Conservation (phyloP, 2,113 vertebrate species). For the Nothocercus nigrocapillus region DNA sequence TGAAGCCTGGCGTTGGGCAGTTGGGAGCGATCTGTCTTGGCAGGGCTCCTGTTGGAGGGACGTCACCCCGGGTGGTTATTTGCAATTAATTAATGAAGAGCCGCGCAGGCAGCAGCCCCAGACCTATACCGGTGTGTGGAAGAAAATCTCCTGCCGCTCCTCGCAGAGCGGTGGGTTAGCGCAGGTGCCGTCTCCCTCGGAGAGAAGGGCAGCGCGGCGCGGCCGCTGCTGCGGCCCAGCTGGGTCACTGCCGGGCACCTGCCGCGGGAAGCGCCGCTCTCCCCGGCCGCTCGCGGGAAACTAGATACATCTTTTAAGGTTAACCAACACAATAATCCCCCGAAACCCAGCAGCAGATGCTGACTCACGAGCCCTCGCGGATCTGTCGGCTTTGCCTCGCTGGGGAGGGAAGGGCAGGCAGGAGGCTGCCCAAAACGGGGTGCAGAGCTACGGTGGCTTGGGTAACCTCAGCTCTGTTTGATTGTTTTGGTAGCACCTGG, state of each 20-base stretch:
- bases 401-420: not conserved
- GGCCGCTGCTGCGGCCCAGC: not conserved
- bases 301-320: not conserved
- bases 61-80: not conserved
- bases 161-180: fast-evolving
- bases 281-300: fast-evolving
- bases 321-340: fast-evolving
- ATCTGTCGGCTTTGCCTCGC: not conserved
- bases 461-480: not conserved
- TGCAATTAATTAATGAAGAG: not conserved
- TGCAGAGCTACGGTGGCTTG: not conserved
- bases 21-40: not conserved
- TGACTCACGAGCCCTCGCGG: not conserved
- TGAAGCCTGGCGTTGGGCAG: not conserved
- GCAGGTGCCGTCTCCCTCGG: not conserved
- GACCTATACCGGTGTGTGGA: fast-evolving
- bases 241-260: not conserved
- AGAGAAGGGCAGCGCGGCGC: not conserved
- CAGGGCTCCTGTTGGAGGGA: not conserved
- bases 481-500: not conserved
- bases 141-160: not conserved
- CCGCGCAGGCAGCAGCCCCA: not conserved
- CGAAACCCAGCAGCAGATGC: slow-evolving; percentile 27
- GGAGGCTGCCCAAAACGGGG: fast-evolving
- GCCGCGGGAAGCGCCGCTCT: fast-evolving